phyloP scores from a whole-genome alignment of 2,797 vertebrate species.

The Falco berigora region DNA sequence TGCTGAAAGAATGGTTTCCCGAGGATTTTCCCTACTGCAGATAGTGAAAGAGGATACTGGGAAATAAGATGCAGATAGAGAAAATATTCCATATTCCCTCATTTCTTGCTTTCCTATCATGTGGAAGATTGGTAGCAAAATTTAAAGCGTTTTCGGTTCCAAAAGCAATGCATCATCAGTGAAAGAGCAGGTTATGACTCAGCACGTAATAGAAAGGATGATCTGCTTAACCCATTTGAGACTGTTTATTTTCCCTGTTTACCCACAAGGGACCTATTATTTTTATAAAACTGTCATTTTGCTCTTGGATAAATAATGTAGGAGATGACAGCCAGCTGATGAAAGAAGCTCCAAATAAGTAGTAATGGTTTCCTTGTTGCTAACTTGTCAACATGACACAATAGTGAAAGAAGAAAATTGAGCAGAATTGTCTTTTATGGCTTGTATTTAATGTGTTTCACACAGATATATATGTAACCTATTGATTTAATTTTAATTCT shows the following conservation, averaged over 20 bases:
- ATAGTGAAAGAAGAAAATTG: not conserved
- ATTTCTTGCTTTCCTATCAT: not conserved
- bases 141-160: not conserved
- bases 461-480: not conserved
- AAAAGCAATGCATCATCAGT: not conserved
- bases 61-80: not conserved
- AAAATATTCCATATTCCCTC: not conserved
- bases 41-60: not conserved
- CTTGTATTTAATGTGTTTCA: not conserved
- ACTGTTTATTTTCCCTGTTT: not conserved
- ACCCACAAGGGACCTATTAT: not conserved
- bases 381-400: not conserved
- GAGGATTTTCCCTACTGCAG: not conserved
- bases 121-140: not conserved
- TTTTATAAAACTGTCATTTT: not conserved
- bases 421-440: not conserved
- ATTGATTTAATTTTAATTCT: not conserved
- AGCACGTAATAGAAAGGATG: not conserved
- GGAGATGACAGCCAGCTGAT: not conserved
- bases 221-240: conserved; percentile 14
- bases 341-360: not conserved
- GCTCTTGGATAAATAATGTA: not conserved
- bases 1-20: not conserved
- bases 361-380: not conserved
- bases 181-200: not conserved